A percentile compares a stretch with the other conserved stretches of the same genome.
Evolutionary conservation across 2,113 vertebrate species (phyloP).

Genomic region (Xiphophorus couchianus): DNA sequence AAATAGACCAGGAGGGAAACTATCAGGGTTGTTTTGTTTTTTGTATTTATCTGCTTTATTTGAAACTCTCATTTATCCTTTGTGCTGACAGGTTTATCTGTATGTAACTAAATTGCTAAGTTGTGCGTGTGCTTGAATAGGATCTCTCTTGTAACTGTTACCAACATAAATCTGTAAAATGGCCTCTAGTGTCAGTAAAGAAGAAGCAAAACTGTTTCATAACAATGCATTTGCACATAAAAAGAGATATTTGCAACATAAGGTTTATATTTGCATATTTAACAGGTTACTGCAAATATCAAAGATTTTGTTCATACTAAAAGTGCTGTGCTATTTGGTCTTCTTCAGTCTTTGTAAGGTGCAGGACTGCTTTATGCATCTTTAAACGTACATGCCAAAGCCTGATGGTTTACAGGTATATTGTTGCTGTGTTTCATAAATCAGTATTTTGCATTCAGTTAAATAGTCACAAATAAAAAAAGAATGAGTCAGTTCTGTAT

Average conservation of each 20-base stretch:
- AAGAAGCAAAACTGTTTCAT: background rate
- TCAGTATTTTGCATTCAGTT: background rate
- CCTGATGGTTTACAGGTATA: background rate
- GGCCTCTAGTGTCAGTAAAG: background rate
- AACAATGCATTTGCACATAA: background rate
- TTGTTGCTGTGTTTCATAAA: background rate
- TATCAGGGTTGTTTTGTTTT: background rate
- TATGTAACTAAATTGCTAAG: background rate
- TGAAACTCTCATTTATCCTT: background rate
- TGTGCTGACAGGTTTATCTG: background rate
- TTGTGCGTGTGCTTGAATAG: background rate
- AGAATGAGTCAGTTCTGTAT: background rate
- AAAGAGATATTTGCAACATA: background rate
- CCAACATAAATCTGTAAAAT: background rate
- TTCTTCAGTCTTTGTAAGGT: slow-evolving; percentile 18
- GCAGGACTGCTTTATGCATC: slow-evolving; percentile 16
- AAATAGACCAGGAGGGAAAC: slow-evolving; percentile 47
- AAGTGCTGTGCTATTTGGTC: slow-evolving; percentile 10
- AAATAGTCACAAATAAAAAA: background rate
- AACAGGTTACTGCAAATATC: background rate
- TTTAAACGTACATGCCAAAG: slow-evolving; percentile 10
- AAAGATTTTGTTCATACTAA: slow-evolving; percentile 14
- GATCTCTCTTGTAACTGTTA: background rate
- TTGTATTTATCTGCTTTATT: background rate
- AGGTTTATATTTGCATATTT: background rate